Evolutionary conservation across 2,797 vertebrate genomes (phyloP).

Genomic region (Hyperoplus lanceolatus): DNA sequence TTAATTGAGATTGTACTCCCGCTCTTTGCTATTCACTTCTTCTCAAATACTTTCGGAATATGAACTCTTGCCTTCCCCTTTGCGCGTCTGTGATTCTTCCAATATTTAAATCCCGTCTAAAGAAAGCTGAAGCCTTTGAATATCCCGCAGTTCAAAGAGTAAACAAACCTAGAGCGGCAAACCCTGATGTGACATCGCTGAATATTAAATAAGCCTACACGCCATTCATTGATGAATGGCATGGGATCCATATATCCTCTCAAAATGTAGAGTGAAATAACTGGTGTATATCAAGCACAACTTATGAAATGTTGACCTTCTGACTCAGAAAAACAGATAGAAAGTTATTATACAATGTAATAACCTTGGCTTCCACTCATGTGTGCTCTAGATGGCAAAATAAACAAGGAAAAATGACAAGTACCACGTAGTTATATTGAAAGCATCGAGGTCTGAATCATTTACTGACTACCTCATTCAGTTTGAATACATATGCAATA

Average conservation of each 20-base stretch:
- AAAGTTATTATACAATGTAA: not conserved
- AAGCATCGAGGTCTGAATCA: not conserved
- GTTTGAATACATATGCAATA: not conserved
- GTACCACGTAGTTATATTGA: too few relatives aligned
- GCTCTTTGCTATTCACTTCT: slow-evolving; percentile 1
- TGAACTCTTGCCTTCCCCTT: not conserved
- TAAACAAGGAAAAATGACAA: not conserved
- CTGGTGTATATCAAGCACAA: not conserved
- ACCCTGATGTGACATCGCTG: not conserved
- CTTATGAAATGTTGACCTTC: not conserved
- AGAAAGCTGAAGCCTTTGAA: slow-evolving; percentile 4
- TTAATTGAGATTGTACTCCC: slow-evolving; percentile 6
- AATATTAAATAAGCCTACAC: slow-evolving; percentile 12
- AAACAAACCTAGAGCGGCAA: not conserved
- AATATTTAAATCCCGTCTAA: slow-evolving; percentile 17
- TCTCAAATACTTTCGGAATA: not conserved
- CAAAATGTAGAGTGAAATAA: not conserved
- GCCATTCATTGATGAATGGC: not conserved
- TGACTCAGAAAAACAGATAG: not conserved
- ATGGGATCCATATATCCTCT: not conserved
- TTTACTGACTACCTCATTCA: not conserved
- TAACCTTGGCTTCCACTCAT: not conserved
- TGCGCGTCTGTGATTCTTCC: not conserved
- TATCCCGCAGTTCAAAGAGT: not conserved
- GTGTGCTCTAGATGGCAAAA: not conserved